Base-by-base conservation (phyloP, 2,113 vertebrate genomes). In the Siniperca knerii region DNA sequence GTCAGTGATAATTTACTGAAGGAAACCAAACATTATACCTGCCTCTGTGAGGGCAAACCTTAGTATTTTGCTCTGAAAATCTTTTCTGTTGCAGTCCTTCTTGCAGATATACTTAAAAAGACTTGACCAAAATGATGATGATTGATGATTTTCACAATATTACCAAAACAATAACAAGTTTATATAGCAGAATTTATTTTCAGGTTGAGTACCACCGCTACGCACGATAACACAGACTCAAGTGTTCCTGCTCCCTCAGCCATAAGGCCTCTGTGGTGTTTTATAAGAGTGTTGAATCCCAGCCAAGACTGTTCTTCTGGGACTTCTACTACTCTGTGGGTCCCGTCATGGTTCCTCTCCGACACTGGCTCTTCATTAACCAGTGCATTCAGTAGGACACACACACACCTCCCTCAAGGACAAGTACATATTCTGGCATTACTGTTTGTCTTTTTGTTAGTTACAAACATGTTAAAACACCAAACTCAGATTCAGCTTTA, bases 281-380 rank as follows among this genome's bases (percentile, higher is more conserved):
- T 90, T 74, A 77, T 76, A 88, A 64, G 65, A 80, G 76, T 7
- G 48, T 75, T 91, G 91, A 92, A 88, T 81, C 76, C 25, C 70
- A 75, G 85, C 87, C 90, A 92, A 84, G 52, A 76, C 42, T 10
- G 65, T 75, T 81, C 88, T 84, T 80, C 50, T 40, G 84, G 84
- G 85, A 89, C 65, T 50, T 33, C 42, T 65, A 54, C 83, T n/a
- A 25, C 70, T 81, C 75, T 20, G 86, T 85, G 71, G 82, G 78
- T 89, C 86, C 80, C 74, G 76, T 84, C 85, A 90, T 72, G 86
- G 87, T 91, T 91, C 90, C 81, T 85, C 72, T 79, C 35, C 84
- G 40, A 60, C 87, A 68, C 79, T 77, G 79, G 83, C 76, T 86
- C 73, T 72, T 77, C 76, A 87, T 89, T 77, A 88, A 84, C 70